phyloP scores from a whole-genome alignment of 2,113 vertebrate species.

The Pleuronectes platessa region DNA sequence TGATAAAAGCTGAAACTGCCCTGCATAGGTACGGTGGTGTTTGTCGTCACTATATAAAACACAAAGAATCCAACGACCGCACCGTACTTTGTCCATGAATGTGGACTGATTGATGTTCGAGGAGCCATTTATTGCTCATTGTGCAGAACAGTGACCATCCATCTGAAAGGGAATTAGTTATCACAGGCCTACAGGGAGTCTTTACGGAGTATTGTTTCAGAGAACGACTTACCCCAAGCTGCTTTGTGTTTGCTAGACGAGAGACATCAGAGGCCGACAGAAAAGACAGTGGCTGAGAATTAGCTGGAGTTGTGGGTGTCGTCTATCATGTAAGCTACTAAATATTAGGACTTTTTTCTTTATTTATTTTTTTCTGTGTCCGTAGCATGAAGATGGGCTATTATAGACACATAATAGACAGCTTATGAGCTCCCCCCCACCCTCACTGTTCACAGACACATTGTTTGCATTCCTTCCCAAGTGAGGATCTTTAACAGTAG shows the following conservation, averaged over 20 bases:
- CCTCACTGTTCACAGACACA: background rate
- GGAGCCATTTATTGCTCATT: slow-evolving; percentile 62
- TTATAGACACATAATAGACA: slow-evolving; percentile 20
- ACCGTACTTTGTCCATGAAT: slow-evolving; percentile 49
- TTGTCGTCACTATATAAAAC: slow-evolving; percentile 22
- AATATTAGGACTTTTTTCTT: slow-evolving; percentile 25
- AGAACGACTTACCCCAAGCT: slow-evolving; percentile 68
- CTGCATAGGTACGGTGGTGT: slow-evolving; percentile 31
- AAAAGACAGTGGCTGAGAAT: slow-evolving; percentile 47
- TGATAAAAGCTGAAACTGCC: slow-evolving; percentile 26
- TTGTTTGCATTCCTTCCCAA: slow-evolving; percentile 12
- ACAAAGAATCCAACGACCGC: slow-evolving; percentile 30
- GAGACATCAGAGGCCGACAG: slow-evolving; percentile 59
- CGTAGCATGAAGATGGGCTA: slow-evolving; percentile 5
- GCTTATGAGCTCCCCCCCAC: slow-evolving; percentile 3
- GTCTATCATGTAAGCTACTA: slow-evolving; percentile 38
- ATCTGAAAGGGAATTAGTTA: slow-evolving; percentile 75
- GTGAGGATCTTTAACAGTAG: background rate
- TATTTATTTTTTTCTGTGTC: background rate
- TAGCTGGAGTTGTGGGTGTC: slow-evolving; percentile 41
- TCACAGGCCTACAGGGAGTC: slow-evolving; percentile 72
- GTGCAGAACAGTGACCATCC: slow-evolving; percentile 58
- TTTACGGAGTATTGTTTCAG: slow-evolving; percentile 75
- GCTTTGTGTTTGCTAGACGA: slow-evolving; percentile 70
- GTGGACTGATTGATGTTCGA: slow-evolving; percentile 51